Base-by-base conservation (phyloP, 2,797 vertebrate species). In the Sphenopsis melanotis region DNA sequence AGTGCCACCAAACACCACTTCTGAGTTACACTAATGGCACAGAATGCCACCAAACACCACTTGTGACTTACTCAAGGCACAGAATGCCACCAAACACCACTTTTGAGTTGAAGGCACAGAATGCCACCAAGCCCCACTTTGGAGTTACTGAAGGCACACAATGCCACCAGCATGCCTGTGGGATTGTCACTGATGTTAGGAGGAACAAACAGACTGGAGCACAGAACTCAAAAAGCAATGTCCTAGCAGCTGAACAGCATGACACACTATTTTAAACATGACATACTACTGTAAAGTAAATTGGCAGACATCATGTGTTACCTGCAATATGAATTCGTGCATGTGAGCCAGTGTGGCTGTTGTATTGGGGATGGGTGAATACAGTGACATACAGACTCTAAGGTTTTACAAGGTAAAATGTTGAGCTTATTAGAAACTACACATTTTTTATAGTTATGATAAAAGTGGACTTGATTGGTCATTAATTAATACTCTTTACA, bases 1-100 rank as follows among this genome's bases (percentile, higher is more conserved):
- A 24, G 3, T 42, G 22, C 42, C 42, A 42, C 18, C 42, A 42
- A 49, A 16, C 14, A 26, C 14, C 24, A 26, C 9, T 15, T 26
- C 1, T 3, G 24, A 49, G 9, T 49, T 15, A 3, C 24, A 3
- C 24, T 26, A 0, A 6, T 27, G 24, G 47, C 47, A 49, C 47
- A 49, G 15, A 27, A 16, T 26, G 23, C 23, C 46, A 47, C 23
- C 18, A 47, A 47, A 47, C 23, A 47, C 8, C 46, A 24, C 13
- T 24, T 24, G 1, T 4, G 46, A 47, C 13, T 9, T 5, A 9
- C 23, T 6, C 0, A 26, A 49, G 14, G 24, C 47, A 49, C 47
- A 47, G 7, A 47, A 24, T 24, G 23, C 6, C 46, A 46, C 46
- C 46, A 47, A 47, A 47, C 12, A 46, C 13, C 46, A 47, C 12